Base-by-base conservation (phyloP, 1,140 invertebrate genomes). In the Idris sp. region DNA sequence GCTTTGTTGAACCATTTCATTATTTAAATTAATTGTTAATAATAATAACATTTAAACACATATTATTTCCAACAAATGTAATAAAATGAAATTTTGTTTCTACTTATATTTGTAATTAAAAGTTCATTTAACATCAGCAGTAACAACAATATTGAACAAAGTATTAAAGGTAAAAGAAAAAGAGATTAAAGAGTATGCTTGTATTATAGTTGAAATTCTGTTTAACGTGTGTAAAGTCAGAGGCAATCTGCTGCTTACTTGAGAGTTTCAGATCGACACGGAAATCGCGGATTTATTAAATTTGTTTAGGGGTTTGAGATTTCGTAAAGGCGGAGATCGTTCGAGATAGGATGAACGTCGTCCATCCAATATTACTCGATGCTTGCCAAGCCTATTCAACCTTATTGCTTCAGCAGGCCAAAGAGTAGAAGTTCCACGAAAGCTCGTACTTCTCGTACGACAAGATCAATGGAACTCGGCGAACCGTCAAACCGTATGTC, bases 231-330 rank as follows among this genome's bases (percentile, higher is more conserved):
- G 53, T 36, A 73, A 75, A 72, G 67, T 69, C 51, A 44, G 56
- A 68, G 26, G 30, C 56, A 65, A 11, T 31, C 41, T 43, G 5
- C 28, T 25, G 15, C 38, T 10, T 40, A 64, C 33, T 79, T 53
- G 74, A 79, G 73, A 76, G 53, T 74, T 71, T 26, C 33, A 56
- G 48, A 64, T 83, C 82, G 79, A 79, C 81, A 82, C 83, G 84
- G 83, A 86, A 84, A 86, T 86, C 83, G 82, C 79, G 79, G 78
- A 79, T 83, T 87, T 86, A 86, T 87, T 86, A 85, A 86, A 86
- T 87, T 87, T 86, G 83, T 87, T 86, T 84, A 84, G 80, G 80
- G 69, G 76, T 51, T 58, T 74, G 64, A 59, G 69, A 43, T 54
- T 76, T 62, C 41, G 74, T 61, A 67, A 72, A 75, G 56, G 74